Evolutionary conservation across 2,113 vertebrate genomes (phyloP).

Genomic region (Bubo blakistoni): DNA sequence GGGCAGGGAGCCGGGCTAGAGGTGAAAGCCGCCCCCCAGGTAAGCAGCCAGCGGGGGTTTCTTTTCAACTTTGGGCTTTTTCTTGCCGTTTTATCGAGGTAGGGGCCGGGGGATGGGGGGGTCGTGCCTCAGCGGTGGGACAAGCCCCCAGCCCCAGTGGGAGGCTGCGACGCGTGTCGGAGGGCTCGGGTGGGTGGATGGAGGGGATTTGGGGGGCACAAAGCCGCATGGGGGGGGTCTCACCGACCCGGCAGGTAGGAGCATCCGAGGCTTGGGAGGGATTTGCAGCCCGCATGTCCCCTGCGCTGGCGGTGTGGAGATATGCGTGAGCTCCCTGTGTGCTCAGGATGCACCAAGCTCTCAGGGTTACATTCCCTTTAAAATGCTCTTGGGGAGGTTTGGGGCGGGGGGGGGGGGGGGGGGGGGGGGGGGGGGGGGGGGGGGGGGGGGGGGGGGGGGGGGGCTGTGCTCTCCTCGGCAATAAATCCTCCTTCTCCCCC

Average conservation of each 20-base stretch:
- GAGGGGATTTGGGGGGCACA: not conserved
- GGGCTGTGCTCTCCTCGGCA: not conserved
- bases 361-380: not conserved
- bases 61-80: not conserved
- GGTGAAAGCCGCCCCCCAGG: not conserved
- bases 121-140: not conserved
- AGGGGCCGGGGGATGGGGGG: not conserved
- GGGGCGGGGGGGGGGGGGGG: too few species aligned
- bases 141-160: not conserved
- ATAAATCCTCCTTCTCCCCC: not conserved
- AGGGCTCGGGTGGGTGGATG: accelerated
- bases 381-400: not conserved
- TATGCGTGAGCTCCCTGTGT: accelerated
- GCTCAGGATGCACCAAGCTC: not conserved
- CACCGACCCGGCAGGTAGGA: not conserved
- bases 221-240: not conserved
- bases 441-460: not conserved
- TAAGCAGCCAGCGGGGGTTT: not conserved
- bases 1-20: not conserved
- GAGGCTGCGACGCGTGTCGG: not conserved
- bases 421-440: not conserved
- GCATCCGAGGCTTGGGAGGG: not conserved
- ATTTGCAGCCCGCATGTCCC: not conserved
- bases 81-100: accelerated
- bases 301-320: not conserved